Evolutionary conservation across 1,140 invertebrate species (phyloP).

Genomic region (Hylaeus anthracinus): DNA sequence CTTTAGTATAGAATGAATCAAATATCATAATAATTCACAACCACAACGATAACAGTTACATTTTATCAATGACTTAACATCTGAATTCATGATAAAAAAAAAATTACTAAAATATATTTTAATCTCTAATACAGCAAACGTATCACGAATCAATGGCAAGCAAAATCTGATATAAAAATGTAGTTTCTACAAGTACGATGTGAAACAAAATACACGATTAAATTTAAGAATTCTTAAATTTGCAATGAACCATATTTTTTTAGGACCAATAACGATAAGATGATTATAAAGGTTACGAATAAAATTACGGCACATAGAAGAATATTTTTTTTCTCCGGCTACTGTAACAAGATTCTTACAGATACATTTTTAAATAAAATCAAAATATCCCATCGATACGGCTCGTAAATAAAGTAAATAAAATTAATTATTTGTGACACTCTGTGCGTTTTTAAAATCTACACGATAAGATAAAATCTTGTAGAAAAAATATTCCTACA

Average conservation of each 20-base stretch:
- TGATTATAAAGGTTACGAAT: slow-evolving; percentile 59
- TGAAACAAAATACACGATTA: background rate
- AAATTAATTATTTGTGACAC: background rate
- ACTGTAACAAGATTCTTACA: slow-evolving; percentile 44
- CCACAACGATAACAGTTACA: slow-evolving; percentile 35
- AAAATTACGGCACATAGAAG: slow-evolving; percentile 77
- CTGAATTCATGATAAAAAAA: slow-evolving; percentile 1
- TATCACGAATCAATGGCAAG: slow-evolving; percentile 45
- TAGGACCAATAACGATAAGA: slow-evolving; percentile 35
- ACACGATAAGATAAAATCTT: background rate
- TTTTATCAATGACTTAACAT: slow-evolving; percentile 26
- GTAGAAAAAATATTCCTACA: slow-evolving; percentile 10
- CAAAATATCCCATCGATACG: slow-evolving; percentile 27
- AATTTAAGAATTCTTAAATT: background rate
- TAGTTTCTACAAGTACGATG: background rate
- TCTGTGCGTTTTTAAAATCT: slow-evolving; percentile 4
- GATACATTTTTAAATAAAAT: slow-evolving; percentile 52
- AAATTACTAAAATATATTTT: slow-evolving; percentile 6
- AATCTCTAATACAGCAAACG: slow-evolving; percentile 9
- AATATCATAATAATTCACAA: slow-evolving; percentile 50
- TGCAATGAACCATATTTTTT: background rate
- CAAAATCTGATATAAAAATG: background rate
- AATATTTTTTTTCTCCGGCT: slow-evolving; percentile 69
- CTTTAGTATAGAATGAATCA: slow-evolving; percentile 40
- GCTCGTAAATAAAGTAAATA: background rate